phyloP scores from a whole-genome alignment of 2,113 vertebrate species.

The Vicugna pacos region DNA sequence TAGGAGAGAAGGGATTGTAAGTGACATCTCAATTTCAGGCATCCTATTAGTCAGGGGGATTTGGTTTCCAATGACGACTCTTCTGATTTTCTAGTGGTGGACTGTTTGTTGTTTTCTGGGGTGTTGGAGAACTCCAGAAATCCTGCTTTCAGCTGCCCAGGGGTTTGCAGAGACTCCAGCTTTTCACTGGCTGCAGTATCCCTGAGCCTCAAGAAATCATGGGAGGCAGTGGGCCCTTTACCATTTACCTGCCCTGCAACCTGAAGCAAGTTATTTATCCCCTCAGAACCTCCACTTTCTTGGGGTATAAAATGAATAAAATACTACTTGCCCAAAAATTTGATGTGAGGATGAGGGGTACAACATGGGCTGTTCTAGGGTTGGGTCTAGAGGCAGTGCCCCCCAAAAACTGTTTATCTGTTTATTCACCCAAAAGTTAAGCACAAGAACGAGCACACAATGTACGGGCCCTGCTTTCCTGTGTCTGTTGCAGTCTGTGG shows the following conservation, averaged over 20 bases:
- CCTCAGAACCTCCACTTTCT: neutral
- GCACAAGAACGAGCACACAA: neutral
- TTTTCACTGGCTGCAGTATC: neutral
- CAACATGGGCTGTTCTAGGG: neutral
- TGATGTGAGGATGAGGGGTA: neutral
- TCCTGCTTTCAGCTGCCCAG: neutral
- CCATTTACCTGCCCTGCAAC: neutral
- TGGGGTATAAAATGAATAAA: neutral
- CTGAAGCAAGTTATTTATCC: neutral
- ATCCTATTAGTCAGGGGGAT: constrained; percentile 50
- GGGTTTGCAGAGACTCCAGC: neutral
- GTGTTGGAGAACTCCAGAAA: neutral
- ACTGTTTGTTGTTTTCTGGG: neutral
- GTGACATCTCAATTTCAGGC: constrained; percentile 62
- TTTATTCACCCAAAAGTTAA: constrained; percentile 23
- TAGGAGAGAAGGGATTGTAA: constrained; percentile 44
- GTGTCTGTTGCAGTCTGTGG: neutral
- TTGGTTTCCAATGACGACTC: constrained; percentile 55
- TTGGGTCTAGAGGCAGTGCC: neutral
- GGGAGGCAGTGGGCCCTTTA: neutral
- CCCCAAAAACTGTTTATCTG: neutral
- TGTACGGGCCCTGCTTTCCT: neutral
- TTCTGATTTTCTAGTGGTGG: neutral
- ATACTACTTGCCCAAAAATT: neutral
- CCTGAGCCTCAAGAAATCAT: neutral